A percentile compares a stretch with the other conserved stretches of the same genome.
phyloP scores from a whole-genome alignment of 2,888 invertebrate genomes.

The Watsonalla binaria region DNA sequence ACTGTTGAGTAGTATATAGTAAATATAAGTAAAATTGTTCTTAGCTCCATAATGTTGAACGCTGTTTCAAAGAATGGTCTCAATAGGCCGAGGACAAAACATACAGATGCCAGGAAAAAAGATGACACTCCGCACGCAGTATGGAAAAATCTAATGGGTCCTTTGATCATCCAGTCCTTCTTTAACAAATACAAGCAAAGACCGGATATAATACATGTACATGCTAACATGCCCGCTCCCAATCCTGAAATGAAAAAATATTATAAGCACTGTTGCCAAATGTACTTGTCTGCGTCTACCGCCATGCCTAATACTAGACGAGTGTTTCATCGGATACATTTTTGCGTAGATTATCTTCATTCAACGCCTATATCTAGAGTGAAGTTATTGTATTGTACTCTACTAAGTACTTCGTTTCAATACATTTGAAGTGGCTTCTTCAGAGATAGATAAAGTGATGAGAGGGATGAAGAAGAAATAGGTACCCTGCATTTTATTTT shows the following conservation, averaged over 20 bases:
- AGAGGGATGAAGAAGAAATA: no score
- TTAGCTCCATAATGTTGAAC: conserved; percentile 24
- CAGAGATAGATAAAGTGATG: no score
- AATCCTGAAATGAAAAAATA: conserved; percentile 20
- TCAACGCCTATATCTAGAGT: no score
- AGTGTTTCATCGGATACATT: no score
- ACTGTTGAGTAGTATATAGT: conserved; percentile 29
- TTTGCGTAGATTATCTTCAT: no score
- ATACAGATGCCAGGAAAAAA: conserved; percentile 28
- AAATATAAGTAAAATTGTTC: conserved; percentile 24
- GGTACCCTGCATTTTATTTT: not conserved
- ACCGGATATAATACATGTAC: conserved; percentile 15
- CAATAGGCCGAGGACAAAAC: conserved; percentile 33
- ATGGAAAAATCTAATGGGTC: conserved; percentile 10
- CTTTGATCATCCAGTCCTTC: not conserved
- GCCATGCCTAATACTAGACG: no score
- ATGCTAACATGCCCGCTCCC: conserved; percentile 11
- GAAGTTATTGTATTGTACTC: no score
- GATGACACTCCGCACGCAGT: conserved; percentile 20
- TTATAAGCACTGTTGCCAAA: no score
- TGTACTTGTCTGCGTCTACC: no score
- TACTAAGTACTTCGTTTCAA: no score
- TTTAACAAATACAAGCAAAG: conserved; percentile 5
- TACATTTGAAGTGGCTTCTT: no score
- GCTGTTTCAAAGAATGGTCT: conserved; percentile 27